Evolutionary conservation across 2,888 invertebrate species (phyloP).

Genomic region (Phalangium opilio): DNA sequence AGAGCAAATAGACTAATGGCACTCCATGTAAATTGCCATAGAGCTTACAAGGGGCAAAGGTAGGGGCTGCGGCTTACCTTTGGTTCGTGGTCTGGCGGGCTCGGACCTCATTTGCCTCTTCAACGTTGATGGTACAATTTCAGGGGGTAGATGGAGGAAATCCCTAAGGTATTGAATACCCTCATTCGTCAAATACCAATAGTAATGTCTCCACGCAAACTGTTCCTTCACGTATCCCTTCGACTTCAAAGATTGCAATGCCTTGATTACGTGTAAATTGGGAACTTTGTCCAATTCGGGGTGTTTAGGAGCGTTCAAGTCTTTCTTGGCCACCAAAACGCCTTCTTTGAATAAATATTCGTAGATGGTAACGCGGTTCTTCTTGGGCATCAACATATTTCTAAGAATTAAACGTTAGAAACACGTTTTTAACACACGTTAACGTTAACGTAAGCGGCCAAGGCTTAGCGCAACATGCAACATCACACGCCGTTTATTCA

Average conservation of each 20-base stretch:
- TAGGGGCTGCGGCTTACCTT: constrained; percentile 6
- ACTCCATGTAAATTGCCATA: too few relatives aligned
- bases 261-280: constrained; percentile 96
- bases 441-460: too few relatives aligned
- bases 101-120: constrained; percentile 79
- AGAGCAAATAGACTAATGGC: not conserved
- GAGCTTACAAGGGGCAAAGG: too few relatives aligned
- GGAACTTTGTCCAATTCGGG: constrained; percentile 87
- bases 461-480: too few relatives aligned
- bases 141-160: constrained; percentile 90
- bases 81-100: constrained; percentile 45
- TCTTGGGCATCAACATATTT: constrained; percentile 99
- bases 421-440: too few relatives aligned
- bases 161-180: constrained; percentile 92
- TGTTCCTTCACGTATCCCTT: constrained; percentile 97
- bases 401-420: constrained; percentile 2
- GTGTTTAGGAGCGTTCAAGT: constrained; percentile 94
- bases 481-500: too few relatives aligned
- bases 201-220: constrained; percentile 99
- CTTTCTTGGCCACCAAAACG: constrained; percentile 98
- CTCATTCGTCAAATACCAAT: constrained; percentile 97
- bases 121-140: constrained; percentile 95
- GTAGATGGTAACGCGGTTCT: constrained; percentile 88
- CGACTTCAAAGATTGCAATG: constrained; percentile 76
- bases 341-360: constrained; percentile 98